A percentile compares a stretch with the other conserved stretches of the same genome.
Evolutionary conservation across 1,140 invertebrate species (phyloP).

Genomic region (Chymomyza costata): DNA sequence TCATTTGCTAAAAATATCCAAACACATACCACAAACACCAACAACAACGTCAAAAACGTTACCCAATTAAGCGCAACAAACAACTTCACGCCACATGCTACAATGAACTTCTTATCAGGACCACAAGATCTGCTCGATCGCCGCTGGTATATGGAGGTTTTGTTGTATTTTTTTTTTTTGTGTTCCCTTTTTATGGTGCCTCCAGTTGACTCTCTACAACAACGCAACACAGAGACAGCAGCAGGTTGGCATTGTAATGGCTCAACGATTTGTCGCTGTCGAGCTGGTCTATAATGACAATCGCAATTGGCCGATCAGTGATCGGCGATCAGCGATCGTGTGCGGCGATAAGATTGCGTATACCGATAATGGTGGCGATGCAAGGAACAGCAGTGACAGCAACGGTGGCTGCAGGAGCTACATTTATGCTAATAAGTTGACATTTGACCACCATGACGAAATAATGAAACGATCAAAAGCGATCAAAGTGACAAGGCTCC

Average conservation of each 20-base stretch:
- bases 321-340: constrained; percentile 24
- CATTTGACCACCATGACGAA: constrained; percentile 73
- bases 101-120: constrained; percentile 64
- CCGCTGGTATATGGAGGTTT: neutral
- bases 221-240: too few relatives aligned
- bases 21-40: neutral
- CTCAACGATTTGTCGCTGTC: constrained; percentile 71
- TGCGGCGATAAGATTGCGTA: constrained; percentile 47
- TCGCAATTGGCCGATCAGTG: constrained; percentile 43
- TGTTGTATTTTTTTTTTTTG: neutral
- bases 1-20: constrained; percentile 44
- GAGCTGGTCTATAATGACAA: constrained; percentile 56
- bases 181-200: neutral
- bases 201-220: neutral
- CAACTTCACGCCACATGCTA: constrained; percentile 71
- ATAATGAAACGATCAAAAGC: constrained; percentile 66
- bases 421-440: constrained; percentile 73
- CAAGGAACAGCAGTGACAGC: constrained; percentile 15
- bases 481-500: constrained; percentile 49
- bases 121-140: constrained; percentile 42
- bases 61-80: constrained; percentile 70
- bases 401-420: constrained; percentile 40
- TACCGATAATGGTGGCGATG: constrained; percentile 38
- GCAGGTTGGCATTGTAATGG: constrained; percentile 45
- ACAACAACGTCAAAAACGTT: constrained; percentile 25